Evolutionary conservation across 2,113 vertebrate genomes (phyloP).

Genomic region (Stigmatopora nigra): DNA sequence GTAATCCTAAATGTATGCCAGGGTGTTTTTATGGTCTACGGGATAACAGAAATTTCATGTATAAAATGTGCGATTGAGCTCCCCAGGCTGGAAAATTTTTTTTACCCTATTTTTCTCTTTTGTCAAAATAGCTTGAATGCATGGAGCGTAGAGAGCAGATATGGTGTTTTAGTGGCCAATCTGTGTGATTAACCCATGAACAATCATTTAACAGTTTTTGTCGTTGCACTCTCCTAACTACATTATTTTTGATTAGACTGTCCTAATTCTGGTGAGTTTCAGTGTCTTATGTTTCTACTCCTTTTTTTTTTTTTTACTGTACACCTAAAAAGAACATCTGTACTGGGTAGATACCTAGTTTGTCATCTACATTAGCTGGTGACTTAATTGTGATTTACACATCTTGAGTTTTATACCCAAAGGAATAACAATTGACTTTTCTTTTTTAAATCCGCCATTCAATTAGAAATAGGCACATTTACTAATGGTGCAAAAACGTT

Average conservation of each 20-base stretch:
- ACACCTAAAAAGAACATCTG: too few relatives aligned
- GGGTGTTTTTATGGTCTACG: neutral
- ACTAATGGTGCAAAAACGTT: constrained; percentile 9
- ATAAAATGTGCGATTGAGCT: constrained; percentile 21
- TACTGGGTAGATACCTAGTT: neutral
- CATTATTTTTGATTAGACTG: constrained; percentile 33
- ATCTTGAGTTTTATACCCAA: neutral
- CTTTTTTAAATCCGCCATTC: constrained; percentile 1
- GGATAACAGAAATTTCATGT: neutral
- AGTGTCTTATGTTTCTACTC: constrained; percentile 56
- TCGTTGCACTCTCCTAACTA: constrained; percentile 22
- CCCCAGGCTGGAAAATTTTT: constrained; percentile 27
- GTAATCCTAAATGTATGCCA: constrained; percentile 8
- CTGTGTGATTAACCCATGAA: constrained; percentile 22
- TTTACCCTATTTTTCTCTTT: constrained; percentile 23
- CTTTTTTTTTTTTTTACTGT: neutral
- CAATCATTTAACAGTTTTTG: constrained; percentile 15
- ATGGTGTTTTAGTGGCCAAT: constrained; percentile 26
- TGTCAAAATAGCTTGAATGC: constrained; percentile 38
- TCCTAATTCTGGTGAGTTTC: constrained; percentile 39
- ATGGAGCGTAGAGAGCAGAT: constrained; percentile 42
- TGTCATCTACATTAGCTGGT: constrained; percentile 1
- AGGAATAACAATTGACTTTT: neutral
- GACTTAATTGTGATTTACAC: neutral
- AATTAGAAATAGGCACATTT: constrained; percentile 1